Percentiles rank a stretch among this genome's conserved stretches.
phyloP scores from a whole-genome alignment of 2,113 vertebrate genomes.

The Nettapus auritus region DNA sequence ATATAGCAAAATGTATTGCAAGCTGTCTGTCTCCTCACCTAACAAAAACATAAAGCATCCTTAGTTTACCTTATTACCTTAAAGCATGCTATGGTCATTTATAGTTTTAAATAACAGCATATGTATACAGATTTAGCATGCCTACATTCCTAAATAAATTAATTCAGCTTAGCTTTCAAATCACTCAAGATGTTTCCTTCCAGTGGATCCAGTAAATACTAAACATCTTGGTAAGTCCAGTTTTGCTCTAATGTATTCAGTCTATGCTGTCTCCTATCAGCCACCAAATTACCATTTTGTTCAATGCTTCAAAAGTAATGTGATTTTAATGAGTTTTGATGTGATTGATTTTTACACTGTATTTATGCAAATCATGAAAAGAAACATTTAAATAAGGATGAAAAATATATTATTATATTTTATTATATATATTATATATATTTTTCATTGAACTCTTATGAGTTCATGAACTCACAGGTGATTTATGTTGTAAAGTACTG shows the following conservation, averaged over 20 bases:
- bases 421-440: too few relatives aligned
- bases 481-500: neutral
- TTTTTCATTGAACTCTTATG: neutral
- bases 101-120: neutral
- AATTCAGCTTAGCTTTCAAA: neutral
- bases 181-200: neutral
- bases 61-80: neutral
- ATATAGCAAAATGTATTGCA: neutral
- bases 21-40: neutral
- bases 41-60: neutral
- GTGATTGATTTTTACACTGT: neutral
- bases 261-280: neutral
- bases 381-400: neutral
- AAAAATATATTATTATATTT: neutral
- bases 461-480: neutral
- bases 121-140: neutral
- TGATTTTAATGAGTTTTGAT: neutral
- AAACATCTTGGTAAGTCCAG: neutral
- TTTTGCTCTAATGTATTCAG: neutral
- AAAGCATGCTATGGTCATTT: neutral
- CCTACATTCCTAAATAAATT: neutral
- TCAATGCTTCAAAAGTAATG: neutral
- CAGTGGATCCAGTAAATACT: neutral
- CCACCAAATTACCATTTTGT: neutral
- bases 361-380: neutral